Evolutionary conservation across 2,113 vertebrate species (phyloP), one percentile per base, ranked within the genome.

Genomic region (Craseonycteris thonglongyai): DNA sequence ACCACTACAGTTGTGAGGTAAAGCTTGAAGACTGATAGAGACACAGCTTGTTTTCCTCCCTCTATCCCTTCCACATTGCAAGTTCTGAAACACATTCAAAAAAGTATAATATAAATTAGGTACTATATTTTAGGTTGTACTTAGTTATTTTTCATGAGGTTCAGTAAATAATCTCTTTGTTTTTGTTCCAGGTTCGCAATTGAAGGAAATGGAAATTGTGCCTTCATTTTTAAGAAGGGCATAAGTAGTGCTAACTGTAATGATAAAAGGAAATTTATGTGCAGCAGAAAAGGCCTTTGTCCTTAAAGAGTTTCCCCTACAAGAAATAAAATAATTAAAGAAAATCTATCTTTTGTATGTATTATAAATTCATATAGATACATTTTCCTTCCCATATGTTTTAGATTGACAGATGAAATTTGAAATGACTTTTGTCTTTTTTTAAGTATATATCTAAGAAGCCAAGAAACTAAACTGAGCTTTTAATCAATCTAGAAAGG

Each of bases 101-200:
- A 42, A 75, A 75, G n/a, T 59, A 72, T 8, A 15, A 26, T 47
- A 33, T 35, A 4, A n/a, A n/a, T n/a, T n/a, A n/a, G n/a, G n/a
- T n/a, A n/a, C n/a, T 38, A 42, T 76, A 42, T 81, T 12, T 80
- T 40, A 85, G 59, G 15, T 15, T 71, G 14, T 40, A 7, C 24
- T 35, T 69, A 26, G 28, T 75, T 79, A 49, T 56, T 58, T 90
- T 89, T 69, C 75, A 38, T 28, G 74, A 38, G 7, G 2, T 28
- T 88, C 9, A 4, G 10, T 66, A 45, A 93, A 51, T 56, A 68
- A 61, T 61, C 24, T 91, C 74, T 87, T 58, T n/a, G n/a, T n/a
- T 92, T 94, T 95, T 91, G 3, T 94, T 95, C 24, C 61, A 96
- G 95, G 92, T 76, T 66, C 40, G 30, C 1, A 13, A 58, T 87